Evolutionary conservation across 2,888 invertebrate genomes (phyloP).

Genomic region (Aphrophora alni): DNA sequence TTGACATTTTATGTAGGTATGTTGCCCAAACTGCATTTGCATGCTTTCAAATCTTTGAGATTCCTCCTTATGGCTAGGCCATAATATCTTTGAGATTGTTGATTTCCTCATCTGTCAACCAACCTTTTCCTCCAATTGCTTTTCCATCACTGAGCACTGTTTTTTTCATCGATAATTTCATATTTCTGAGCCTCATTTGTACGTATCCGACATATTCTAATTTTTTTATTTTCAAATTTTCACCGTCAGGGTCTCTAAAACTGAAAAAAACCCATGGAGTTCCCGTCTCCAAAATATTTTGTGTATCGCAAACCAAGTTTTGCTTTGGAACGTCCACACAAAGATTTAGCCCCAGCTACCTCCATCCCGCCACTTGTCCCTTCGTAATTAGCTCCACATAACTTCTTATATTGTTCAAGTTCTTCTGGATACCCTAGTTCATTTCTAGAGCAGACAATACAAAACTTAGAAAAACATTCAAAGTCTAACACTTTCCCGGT

Average conservation of each 20-base stretch:
- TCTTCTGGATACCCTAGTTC: too few species aligned
- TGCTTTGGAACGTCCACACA: conserved; percentile 31
- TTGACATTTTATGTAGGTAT: conserved; percentile 39
- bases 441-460: background rate
- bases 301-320: conserved; percentile 28
- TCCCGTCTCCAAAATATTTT: conserved; percentile 38
- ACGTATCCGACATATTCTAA: conserved; percentile 23
- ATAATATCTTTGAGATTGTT: conserved; percentile 37
- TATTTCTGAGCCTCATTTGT: background rate
- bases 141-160: conserved; percentile 36
- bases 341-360: conserved; percentile 28
- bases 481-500: too few species aligned
- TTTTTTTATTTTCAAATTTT: background rate
- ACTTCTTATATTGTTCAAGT: too few species aligned
- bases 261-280: conserved; percentile 25
- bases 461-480: conserved; percentile 1
- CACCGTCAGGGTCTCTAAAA: background rate
- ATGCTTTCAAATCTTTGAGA: conserved; percentile 6
- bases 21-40: conserved; percentile 42
- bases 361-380: conserved; percentile 36
- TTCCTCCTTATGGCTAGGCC: conserved; percentile 40
- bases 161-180: background rate
- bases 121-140: conserved; percentile 27
- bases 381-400: background rate
- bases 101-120: conserved; percentile 28